These are phyloP conservation scores for Hippolais icterina DNA, from an alignment of 2,113 vertebrate genomes.

Conservation along the genomic window DNA sequence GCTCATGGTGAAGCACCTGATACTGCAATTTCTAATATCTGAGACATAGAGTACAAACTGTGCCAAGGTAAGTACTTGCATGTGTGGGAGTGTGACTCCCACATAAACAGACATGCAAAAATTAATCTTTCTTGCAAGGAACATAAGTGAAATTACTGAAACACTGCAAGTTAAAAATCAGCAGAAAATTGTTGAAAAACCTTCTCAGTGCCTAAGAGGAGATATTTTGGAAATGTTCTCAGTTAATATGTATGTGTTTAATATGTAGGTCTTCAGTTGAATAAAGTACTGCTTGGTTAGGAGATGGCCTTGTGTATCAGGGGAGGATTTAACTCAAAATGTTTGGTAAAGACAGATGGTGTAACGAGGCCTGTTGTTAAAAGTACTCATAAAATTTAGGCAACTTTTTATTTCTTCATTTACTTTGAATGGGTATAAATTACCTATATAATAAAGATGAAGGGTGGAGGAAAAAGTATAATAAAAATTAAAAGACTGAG, in stretches of 20 bases:
- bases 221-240: neutral
- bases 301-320: neutral
- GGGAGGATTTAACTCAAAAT: neutral
- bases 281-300: neutral
- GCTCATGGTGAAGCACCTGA: neutral
- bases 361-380: neutral
- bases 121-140: neutral
- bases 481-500: neutral
- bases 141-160: neutral
- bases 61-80: neutral
- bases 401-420: neutral
- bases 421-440: neutral
- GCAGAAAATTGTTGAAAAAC: neutral
- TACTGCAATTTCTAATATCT: neutral
- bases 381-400: neutral
- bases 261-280: neutral
- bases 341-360: neutral
- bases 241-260: neutral
- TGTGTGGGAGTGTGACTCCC: neutral
- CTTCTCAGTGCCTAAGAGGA: neutral
- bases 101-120: neutral
- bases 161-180: neutral
- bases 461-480: neutral
- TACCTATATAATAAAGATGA: neutral
- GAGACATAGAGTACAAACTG: neutral